Base-by-base conservation (phyloP, 2,113 vertebrate species). In the Scalopus aquaticus region DNA sequence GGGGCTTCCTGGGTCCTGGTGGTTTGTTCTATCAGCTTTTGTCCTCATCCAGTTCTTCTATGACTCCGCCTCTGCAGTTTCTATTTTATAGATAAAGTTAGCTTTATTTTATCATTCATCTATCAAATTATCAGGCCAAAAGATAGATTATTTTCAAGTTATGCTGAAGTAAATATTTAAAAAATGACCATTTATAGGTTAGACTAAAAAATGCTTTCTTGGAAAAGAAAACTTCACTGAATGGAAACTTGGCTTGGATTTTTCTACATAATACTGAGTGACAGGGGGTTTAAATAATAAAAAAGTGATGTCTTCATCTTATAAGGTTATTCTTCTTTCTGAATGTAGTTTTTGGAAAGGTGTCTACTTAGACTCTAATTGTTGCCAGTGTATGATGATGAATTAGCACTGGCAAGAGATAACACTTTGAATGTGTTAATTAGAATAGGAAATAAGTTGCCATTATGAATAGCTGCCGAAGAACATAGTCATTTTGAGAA, bases 81-180 rank as follows among this genome's bases (percentile, higher is more conserved):
- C n/a, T 26, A 73, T 51, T 64, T 19, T 37, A 9, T 46, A 58
- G 44, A 46, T 46, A 84, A 54, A 58, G 20, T 28, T 73, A 49
- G 35, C 42, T 54, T 91, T 65, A 42, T 58, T 67, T 85, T 87
- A 76, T 84, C 22, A 30, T 39, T 84, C 20, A 42, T 65, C 84
- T 82, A 87, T 83, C 72, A 82, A 32, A 54, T 79, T 90, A 73
- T 39, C 9, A 78, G 16, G 30, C 60, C 24, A 88, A 81, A 95
- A 78, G 19, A 56, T n/a, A 30, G 24, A 46, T 42, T 95, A 54
- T 94, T 70, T 42, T 74, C 62, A 51, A 95, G 17, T 51, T 87
- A 35, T 22, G 56, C 37, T 44, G 85, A 90, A 94, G 22, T 77
- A 78, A 94, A 85, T 82, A 67, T 28, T 64, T 49, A 56, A 22